phyloP scores from a whole-genome alignment of 2,797 vertebrate species.

The Microtus californicus region DNA sequence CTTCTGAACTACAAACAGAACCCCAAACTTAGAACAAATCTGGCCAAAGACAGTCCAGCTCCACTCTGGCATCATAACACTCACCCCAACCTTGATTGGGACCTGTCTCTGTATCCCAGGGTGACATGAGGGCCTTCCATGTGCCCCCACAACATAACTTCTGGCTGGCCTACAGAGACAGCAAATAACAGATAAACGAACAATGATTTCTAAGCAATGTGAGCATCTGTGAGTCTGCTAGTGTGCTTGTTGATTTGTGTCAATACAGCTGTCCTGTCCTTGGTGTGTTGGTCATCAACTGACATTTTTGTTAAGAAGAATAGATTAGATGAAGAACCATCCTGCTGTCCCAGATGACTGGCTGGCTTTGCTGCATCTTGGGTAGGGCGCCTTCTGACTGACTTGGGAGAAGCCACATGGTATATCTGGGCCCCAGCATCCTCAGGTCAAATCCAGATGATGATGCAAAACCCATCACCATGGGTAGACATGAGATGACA shows the following conservation, averaged over 20 bases:
- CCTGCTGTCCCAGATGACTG: neutral
- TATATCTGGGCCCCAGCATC: neutral
- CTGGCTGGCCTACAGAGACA: neutral
- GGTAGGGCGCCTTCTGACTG: neutral
- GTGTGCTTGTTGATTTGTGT: neutral
- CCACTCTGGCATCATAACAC: fast-evolving
- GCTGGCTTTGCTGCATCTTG: neutral
- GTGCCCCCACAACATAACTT: fast-evolving
- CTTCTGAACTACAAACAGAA: neutral
- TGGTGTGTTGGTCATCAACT: too few relatives aligned
- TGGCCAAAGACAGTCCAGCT: neutral
- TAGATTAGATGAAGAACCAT: neutral
- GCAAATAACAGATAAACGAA: neutral
- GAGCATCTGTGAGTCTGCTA: neutral
- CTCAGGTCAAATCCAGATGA: neutral
- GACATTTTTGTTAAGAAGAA: neutral
- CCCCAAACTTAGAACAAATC: neutral
- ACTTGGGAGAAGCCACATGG: neutral
- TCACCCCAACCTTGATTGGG: fast-evolving
- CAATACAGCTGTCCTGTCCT: neutral
- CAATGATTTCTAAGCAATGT: neutral
- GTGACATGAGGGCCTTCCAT: fast-evolving
- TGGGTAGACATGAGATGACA: neutral
- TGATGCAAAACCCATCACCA: neutral
- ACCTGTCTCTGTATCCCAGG: neutral